phyloP scores from a whole-genome alignment of 2,888 invertebrate species.

The Archips crataeganus region DNA sequence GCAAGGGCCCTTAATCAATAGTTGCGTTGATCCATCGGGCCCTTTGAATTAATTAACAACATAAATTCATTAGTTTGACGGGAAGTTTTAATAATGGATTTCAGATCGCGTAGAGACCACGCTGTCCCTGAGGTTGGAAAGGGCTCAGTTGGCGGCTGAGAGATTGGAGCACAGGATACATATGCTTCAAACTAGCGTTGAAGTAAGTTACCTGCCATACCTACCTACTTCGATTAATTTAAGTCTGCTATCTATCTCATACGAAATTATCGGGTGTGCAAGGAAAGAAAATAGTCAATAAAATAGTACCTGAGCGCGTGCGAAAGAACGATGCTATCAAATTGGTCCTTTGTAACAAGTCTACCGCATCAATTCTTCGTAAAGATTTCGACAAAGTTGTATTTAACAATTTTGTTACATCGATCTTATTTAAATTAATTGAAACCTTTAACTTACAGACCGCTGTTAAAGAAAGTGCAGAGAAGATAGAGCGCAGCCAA shows the following conservation, averaged over 20 bases:
- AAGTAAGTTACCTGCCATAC: slow-evolving; percentile 57
- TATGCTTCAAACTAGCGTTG: slow-evolving; percentile 77
- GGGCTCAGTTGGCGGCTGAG: slow-evolving; percentile 81
- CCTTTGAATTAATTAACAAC: slow-evolving; percentile 61
- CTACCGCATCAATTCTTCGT: neutral
- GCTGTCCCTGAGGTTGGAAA: slow-evolving; percentile 76
- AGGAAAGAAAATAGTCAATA: too few species aligned
- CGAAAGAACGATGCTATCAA: too few species aligned
- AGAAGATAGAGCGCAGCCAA: slow-evolving; percentile 74
- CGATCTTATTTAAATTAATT: neutral
- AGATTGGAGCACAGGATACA: slow-evolving; percentile 78
- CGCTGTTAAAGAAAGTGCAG: slow-evolving; percentile 76
- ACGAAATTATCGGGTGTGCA: neutral
- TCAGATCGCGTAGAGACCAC: slow-evolving; percentile 80
- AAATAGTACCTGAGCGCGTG: too few species aligned
- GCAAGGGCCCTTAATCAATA: slow-evolving; percentile 73
- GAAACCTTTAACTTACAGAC: slow-evolving; percentile 61
- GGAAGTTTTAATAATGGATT: slow-evolving; percentile 57
- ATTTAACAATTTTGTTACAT: neutral
- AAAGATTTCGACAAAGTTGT: neutral
- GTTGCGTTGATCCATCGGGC: slow-evolving; percentile 46
- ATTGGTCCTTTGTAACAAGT: neutral
- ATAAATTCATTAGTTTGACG: slow-evolving; percentile 48
- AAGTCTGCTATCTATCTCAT: neutral
- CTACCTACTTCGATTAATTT: neutral